Base-by-base conservation (phyloP, 1,140 invertebrate species). In the Trypoxylus dichotomus region DNA sequence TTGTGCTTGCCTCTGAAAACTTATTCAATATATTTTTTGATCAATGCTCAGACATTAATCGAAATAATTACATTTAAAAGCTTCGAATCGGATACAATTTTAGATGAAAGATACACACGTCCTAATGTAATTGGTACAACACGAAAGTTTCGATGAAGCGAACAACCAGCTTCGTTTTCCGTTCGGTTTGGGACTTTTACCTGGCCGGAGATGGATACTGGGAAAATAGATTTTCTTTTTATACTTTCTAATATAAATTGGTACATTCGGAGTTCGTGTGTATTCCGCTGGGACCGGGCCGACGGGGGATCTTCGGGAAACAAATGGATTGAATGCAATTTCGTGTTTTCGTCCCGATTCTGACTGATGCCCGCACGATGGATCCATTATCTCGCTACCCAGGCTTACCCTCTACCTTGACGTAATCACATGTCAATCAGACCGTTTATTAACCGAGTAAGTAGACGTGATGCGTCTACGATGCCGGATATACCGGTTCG, bases 241-340 rank as follows among this genome's bases (percentile, higher is more conserved):
- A 74, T 74, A 41, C 72, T 74, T 74, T 74, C 72, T 43, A 43
- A 74, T 43, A 74, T 43, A 74, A 74, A 74, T 74, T 43, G 72
- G 72, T 41, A 43, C 72, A 42, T 74, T 29, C 72, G 72, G 72
- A 68, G 60, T 68, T 68, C 41, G 72, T 74, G 72, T 74, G 41
- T 74, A 74, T 74, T 74, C 72, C 29, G 21, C 5, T 15, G 72
- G 29, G 72, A 74, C 41, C 29, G 29, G 41, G 72, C 8, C 19
- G 15, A 74, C 72, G 29, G 29, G 37, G 60, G 8, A 68, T 68
- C 60, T 24, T 11, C 72, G 0, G 32, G 29, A 74, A 71, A 74
- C 72, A 74, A 74, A 74, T 74, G 24, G 72, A 74, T 74, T 74
- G 72, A 74, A 74, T 74, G 72, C 72, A 74, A 74, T 74, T 74